Evolutionary conservation across 2,888 invertebrate species (phyloP).

Genomic region (Prosapia bicincta): DNA sequence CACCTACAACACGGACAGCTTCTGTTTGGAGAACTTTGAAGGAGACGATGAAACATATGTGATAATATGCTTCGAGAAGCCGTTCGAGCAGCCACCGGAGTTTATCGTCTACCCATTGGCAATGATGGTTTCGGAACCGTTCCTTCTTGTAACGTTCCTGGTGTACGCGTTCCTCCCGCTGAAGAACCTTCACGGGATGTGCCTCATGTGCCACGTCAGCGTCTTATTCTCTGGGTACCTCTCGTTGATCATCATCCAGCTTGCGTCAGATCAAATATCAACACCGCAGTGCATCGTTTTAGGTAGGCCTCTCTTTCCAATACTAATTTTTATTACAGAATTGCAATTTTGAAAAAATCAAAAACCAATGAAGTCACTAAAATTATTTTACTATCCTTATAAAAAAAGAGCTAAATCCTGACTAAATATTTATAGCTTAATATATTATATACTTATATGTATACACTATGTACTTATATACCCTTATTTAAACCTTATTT

Average conservation of each 20-base stretch:
- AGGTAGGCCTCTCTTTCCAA: too few relatives aligned
- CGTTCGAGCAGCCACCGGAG: slow-evolving; percentile 14
- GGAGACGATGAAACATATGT: background rate
- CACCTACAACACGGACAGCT: slow-evolving; percentile 3
- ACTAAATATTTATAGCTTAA: too few relatives aligned
- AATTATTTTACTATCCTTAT: too few relatives aligned
- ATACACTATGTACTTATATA: too few relatives aligned
- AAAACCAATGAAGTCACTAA: too few relatives aligned
- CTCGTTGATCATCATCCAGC: slow-evolving; percentile 39
- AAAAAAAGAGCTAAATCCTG: too few relatives aligned
- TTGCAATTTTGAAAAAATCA: too few relatives aligned
- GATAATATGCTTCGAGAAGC: slow-evolving; percentile 32
- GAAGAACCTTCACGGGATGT: slow-evolving; percentile 47
- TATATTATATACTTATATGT: too few relatives aligned
- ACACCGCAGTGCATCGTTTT: background rate
- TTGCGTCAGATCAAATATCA: slow-evolving; percentile 26
- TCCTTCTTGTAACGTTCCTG: slow-evolving; percentile 51
- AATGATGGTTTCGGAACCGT: slow-evolving; percentile 53
- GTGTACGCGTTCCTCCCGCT: slow-evolving; percentile 53
- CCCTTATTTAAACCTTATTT: too few relatives aligned
- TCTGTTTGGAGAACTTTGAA: slow-evolving; percentile 14
- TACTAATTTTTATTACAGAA: too few relatives aligned
- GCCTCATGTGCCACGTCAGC: slow-evolving; percentile 42
- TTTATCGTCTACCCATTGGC: slow-evolving; percentile 41
- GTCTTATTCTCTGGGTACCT: slow-evolving; percentile 40